These are phyloP conservation scores for Cetoscarus ocellatus DNA, from an alignment of 2,797 vertebrate genomes.

Conservation along the genomic window DNA sequence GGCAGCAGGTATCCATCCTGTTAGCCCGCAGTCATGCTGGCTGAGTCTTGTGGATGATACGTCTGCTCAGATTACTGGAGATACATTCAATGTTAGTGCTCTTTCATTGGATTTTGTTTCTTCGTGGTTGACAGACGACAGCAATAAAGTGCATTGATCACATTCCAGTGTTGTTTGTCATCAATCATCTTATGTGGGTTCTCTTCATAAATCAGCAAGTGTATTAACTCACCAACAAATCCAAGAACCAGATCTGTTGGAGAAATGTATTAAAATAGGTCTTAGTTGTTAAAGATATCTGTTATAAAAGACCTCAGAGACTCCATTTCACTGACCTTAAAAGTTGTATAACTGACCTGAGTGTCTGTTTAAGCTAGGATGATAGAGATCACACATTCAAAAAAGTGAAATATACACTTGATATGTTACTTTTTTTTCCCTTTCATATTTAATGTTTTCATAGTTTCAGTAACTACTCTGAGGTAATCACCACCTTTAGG, in stretches of 20 bases:
- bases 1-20: conserved; percentile 45
- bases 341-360: not conserved
- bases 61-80: conserved; percentile 61
- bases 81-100: conserved; percentile 49
- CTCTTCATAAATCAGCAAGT: not conserved
- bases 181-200: conserved; percentile 23
- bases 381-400: not conserved
- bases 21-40: conserved; percentile 49
- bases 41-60: conserved; percentile 66
- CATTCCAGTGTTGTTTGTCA: conserved; percentile 49
- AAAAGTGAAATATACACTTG: too few relatives aligned
- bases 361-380: not conserved
- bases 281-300: not conserved
- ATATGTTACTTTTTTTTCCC: too few relatives aligned
- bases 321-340: conserved; percentile 9
- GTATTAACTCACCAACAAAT: not conserved
- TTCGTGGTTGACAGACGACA: conserved; percentile 43
- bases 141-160: conserved; percentile 70
- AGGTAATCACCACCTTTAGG: too few relatives aligned
- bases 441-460: too few relatives aligned
- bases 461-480: too few relatives aligned
- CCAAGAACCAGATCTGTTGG: not conserved
- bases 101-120: conserved; percentile 53
- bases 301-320: not conserved
- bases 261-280: not conserved